Percentiles rank a stretch among this genome's conserved stretches.
Evolutionary conservation across 2,797 vertebrate genomes (phyloP).

Genomic region (Sciurus carolinensis): DNA sequence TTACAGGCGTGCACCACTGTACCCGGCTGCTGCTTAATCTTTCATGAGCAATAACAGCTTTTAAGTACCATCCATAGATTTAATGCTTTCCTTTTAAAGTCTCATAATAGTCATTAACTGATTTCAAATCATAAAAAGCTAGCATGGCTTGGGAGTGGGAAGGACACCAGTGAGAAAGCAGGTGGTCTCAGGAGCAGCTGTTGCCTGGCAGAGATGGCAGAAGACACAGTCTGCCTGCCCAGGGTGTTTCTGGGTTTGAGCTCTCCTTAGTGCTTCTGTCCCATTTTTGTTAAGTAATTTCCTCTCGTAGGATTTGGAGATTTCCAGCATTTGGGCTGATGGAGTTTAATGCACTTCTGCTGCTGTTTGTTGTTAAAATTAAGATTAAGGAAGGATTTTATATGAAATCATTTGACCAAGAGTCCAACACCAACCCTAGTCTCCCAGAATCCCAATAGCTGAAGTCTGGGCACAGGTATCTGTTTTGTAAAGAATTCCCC

Average conservation of each 20-base stretch:
- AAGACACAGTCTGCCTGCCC: background rate
- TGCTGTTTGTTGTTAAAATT: background rate
- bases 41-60: background rate
- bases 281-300: background rate
- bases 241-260: background rate
- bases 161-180: background rate
- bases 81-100: constrained; percentile 37
- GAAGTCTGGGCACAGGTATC: background rate
- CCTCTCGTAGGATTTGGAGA: background rate
- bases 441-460: background rate
- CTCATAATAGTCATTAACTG: background rate
- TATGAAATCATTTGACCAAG: background rate
- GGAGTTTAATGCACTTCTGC: background rate
- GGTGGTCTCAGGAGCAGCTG: background rate
- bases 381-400: constrained; percentile 49
- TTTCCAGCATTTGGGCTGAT: background rate
- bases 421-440: background rate
- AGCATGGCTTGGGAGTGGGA: too few relatives aligned
- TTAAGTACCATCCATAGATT: background rate
- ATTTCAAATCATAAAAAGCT: background rate
- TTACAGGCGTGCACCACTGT: too few relatives aligned
- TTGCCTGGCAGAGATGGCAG: background rate
- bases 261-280: background rate
- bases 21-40: background rate
- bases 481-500: background rate